phyloP scores from a whole-genome alignment of 2,797 vertebrate species.

The Echeneis naucrates region DNA sequence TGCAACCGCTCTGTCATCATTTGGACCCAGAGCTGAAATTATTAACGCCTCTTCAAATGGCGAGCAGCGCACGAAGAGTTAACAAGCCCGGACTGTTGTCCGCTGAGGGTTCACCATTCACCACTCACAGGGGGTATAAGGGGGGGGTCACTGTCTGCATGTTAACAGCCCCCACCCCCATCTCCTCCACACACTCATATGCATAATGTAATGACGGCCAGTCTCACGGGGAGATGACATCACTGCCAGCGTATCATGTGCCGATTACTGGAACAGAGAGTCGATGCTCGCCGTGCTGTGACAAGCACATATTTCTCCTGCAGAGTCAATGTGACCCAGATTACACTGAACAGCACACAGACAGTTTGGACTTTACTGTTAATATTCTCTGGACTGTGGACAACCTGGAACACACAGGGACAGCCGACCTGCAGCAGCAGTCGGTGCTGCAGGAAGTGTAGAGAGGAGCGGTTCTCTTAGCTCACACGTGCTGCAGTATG shows the following conservation, averaged over 20 bases:
- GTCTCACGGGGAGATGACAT: constrained; percentile 71
- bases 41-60: neutral
- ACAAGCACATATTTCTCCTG: constrained; percentile 41
- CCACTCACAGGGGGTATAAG: neutral
- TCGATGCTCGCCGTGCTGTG: constrained; percentile 20
- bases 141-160: constrained; percentile 12
- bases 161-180: constrained; percentile 13
- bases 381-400: neutral
- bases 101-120: constrained; percentile 12
- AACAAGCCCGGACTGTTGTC: constrained; percentile 24
- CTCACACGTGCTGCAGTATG: neutral
- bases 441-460: neutral
- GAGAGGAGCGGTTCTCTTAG: neutral
- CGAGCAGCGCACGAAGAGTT: constrained; percentile 27
- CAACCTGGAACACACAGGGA: too few relatives aligned
- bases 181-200: constrained; percentile 28
- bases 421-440: too few relatives aligned
- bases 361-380: neutral
- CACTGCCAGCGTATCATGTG: constrained; percentile 54
- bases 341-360: neutral
- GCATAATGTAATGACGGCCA: constrained; percentile 57
- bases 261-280: constrained; percentile 65
- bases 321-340: neutral
- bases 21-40: neutral
- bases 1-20: neutral